A percentile compares a stretch with the other conserved stretches of the same genome.
Evolutionary conservation across 2,888 invertebrate species (phyloP).

Genomic region (Phanerotoma sp.): DNA sequence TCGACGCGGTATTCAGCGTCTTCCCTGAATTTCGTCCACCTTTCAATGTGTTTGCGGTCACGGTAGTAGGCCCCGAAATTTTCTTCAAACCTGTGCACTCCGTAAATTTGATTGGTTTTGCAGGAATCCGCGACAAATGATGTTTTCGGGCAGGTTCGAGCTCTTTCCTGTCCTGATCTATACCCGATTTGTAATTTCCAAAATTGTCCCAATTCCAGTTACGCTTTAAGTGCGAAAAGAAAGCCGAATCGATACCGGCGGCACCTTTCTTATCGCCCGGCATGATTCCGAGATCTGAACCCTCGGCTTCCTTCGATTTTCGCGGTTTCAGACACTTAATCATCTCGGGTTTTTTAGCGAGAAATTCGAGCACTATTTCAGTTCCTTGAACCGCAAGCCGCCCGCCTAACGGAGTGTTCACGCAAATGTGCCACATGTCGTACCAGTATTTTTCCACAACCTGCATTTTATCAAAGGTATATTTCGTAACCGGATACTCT

Average conservation of each 20-base stretch:
- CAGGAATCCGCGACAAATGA: constrained; percentile 36
- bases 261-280: constrained; percentile 76
- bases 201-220: constrained; percentile 64
- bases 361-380: constrained; percentile 59
- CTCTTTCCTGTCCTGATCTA: background rate
- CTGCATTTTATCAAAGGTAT: constrained; percentile 60
- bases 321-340: constrained; percentile 56
- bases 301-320: constrained; percentile 56
- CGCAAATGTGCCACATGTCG: constrained; percentile 67
- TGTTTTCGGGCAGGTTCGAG: constrained; percentile 26
- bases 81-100: constrained; percentile 42
- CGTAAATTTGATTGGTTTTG: constrained; percentile 42
- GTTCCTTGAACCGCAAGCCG: constrained; percentile 54
- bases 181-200: constrained; percentile 12
- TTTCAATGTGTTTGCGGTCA: constrained; percentile 33
- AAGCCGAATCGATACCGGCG: constrained; percentile 70
- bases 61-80: constrained; percentile 38
- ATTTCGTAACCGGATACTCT: constrained; percentile 62
- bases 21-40: too few species aligned
- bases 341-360: constrained; percentile 59
- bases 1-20: too few species aligned
- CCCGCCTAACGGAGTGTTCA: constrained; percentile 67
- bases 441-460: constrained; percentile 70
- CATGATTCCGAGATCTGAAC: constrained; percentile 62
- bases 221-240: constrained; percentile 67